Conservation (phyloP, 2,113 vertebrate species). For the Syngnathus floridae region DNA sequence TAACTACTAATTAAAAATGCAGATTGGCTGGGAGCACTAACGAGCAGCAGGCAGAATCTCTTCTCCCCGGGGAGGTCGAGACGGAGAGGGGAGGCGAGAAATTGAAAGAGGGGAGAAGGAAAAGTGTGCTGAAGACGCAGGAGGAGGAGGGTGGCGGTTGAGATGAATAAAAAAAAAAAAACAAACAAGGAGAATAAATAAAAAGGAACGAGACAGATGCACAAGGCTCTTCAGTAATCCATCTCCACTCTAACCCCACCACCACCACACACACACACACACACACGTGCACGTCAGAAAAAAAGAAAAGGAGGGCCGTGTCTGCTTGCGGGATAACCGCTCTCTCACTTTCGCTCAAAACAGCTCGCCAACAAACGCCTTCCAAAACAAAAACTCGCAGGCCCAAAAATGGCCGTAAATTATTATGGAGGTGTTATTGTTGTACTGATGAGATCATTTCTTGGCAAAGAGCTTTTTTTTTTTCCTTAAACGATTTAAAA, state of each 20-base stretch:
- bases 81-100: slow-evolving; percentile 29
- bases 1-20: slow-evolving; percentile 83
- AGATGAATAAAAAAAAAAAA: slow-evolving; percentile 47
- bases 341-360: slow-evolving; percentile 61
- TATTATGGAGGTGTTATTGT: neutral
- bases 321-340: slow-evolving; percentile 57
- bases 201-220: slow-evolving; percentile 67
- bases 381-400: neutral
- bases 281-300: neutral
- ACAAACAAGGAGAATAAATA: slow-evolving; percentile 71
- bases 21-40: slow-evolving; percentile 78
- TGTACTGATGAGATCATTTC: neutral
- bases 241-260: slow-evolving; percentile 32
- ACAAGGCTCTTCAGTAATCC: slow-evolving; percentile 58
- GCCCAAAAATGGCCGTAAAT: neutral
- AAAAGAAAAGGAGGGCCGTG: slow-evolving; percentile 30
- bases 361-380: slow-evolving; percentile 3
- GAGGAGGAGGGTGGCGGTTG: slow-evolving; percentile 32
- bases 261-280: slow-evolving; percentile 1
- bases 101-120: slow-evolving; percentile 57
- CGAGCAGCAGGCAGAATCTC: slow-evolving; percentile 77
- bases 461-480: neutral
- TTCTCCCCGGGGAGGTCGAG: slow-evolving; percentile 66
- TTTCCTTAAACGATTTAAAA: neutral
- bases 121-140: slow-evolving; percentile 63